A percentile compares a stretch with the other conserved stretches of the same genome.
phyloP scores from a whole-genome alignment of 2,113 vertebrate species.

The Tragelaphus imberbis region DNA sequence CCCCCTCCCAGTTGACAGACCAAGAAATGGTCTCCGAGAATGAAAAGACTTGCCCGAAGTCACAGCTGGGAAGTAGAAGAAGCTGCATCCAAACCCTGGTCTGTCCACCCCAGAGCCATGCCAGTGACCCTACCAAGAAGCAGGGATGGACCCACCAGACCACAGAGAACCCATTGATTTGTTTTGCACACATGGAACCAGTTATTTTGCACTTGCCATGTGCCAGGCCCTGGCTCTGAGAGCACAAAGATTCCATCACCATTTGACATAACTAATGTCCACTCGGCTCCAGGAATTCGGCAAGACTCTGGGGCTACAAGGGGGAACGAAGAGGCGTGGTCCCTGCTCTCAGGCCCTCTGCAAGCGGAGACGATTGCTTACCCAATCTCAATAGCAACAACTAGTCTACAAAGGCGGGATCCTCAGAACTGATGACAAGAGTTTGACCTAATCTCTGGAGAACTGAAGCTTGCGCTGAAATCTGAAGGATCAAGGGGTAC shows the following conservation, averaged over 20 bases:
- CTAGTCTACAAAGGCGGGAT: not conserved
- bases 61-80: too few relatives aligned
- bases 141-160: accelerated
- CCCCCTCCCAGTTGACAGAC: accelerated
- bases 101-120: accelerated
- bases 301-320: too few relatives aligned
- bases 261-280: too few relatives aligned
- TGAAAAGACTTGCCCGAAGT: not conserved
- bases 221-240: not conserved
- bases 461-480: not conserved
- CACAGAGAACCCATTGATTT: not conserved
- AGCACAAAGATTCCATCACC: not conserved
- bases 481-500: not conserved
- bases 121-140: accelerated
- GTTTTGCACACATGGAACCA: not conserved
- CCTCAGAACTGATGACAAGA: not conserved
- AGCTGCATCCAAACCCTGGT: not conserved
- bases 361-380: not conserved
- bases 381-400: not conserved
- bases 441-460: not conserved
- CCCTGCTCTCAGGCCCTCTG: not conserved
- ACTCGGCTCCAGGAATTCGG: not conserved
- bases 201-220: accelerated
- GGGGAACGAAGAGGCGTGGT: not conserved
- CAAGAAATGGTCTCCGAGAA: not conserved